Conservation (phyloP, 92 coral and sea anemone species). For the Parazoanthus atlanticus region DNA sequence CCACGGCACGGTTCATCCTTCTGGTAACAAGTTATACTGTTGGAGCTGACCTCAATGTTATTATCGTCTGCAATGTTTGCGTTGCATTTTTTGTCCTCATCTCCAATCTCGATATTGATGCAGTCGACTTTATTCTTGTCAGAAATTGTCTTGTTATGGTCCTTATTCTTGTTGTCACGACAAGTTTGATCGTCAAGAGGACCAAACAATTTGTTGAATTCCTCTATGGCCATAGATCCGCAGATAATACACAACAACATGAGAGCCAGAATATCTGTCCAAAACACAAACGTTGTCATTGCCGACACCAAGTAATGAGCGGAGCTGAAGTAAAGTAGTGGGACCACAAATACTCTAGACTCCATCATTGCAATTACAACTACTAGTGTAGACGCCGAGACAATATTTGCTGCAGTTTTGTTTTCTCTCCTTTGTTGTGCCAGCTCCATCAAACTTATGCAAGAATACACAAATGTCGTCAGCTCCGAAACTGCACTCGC, state of each 20-base stretch:
- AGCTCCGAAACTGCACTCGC: conserved; percentile 9
- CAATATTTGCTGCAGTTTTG: neutral
- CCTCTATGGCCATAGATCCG: neutral
- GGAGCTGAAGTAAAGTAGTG: neutral
- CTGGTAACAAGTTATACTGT: neutral
- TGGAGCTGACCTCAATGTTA: neutral
- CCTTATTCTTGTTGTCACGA: neutral
- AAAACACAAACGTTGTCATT: neutral
- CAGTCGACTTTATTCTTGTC: neutral
- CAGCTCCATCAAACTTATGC: neutral
- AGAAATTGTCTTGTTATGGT: neutral
- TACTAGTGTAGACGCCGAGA: neutral
- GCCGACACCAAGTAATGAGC: neutral
- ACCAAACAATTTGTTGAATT: neutral
- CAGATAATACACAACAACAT: neutral
- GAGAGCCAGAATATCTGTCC: neutral
- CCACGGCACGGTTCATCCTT: neutral
- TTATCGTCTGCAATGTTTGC: neutral
- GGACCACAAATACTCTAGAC: neutral
- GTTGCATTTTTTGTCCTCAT: neutral
- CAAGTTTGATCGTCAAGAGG: neutral
- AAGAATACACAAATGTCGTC: neutral
- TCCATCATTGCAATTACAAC: neutral
- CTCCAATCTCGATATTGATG: neutral
- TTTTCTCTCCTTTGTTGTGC: neutral